Evolutionary conservation across 1,140 invertebrate genomes (phyloP).

Genomic region (Orussus abietinus): DNA sequence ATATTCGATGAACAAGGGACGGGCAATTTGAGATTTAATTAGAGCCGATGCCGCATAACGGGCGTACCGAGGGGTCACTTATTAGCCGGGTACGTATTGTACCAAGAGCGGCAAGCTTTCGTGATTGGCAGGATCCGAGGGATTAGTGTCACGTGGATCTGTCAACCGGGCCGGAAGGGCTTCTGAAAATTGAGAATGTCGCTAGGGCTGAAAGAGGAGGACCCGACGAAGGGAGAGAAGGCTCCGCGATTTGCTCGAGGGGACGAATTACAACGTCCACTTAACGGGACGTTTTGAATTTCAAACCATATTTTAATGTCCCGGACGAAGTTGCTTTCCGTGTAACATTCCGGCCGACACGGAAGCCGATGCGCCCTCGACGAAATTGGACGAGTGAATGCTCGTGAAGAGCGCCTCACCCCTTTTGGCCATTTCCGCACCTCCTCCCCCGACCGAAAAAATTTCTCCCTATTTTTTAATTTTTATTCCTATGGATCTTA

Average conservation of each 20-base stretch:
- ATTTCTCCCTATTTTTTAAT: too few species aligned
- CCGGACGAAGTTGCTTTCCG: too few species aligned
- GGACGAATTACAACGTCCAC: slow-evolving; percentile 29
- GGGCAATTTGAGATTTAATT: slow-evolving; percentile 44
- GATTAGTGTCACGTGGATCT: slow-evolving; percentile 33
- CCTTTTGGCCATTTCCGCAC: too few species aligned
- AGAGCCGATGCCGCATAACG: slow-evolving; percentile 29
- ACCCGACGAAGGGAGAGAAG: neutral
- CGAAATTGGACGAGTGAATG: too few species aligned
- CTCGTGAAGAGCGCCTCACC: too few species aligned
- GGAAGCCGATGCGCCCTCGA: too few species aligned
- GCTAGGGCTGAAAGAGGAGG: neutral
- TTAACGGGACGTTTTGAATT: too few species aligned
- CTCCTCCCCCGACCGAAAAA: too few species aligned
- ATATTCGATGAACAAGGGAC: slow-evolving; percentile 29
- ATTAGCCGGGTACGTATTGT: slow-evolving; percentile 26
- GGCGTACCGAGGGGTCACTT: slow-evolving; percentile 28
- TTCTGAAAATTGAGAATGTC: slow-evolving; percentile 29
- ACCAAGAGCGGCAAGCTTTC: slow-evolving; percentile 26
- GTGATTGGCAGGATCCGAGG: slow-evolving; percentile 31
- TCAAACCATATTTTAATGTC: too few species aligned
- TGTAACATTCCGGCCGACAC: too few species aligned
- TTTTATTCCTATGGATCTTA: too few species aligned
- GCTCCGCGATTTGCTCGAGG: slow-evolving; percentile 5
- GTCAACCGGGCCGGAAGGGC: slow-evolving; percentile 15